Evolutionary conservation across 2,888 invertebrate species (phyloP).

Genomic region (Omphaloscelis lunosa): DNA sequence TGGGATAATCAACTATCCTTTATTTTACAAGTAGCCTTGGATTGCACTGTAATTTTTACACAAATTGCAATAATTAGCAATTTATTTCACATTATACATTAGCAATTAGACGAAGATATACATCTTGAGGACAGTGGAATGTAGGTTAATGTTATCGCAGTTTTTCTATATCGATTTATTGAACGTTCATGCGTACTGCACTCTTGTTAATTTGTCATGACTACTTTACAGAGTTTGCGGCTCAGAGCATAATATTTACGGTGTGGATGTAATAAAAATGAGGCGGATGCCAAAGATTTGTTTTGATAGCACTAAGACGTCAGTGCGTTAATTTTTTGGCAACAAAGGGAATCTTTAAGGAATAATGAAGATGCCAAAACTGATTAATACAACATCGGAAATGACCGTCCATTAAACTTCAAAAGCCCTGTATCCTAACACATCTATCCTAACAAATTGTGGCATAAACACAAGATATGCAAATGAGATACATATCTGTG

Average conservation of each 20-base stretch:
- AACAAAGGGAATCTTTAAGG: slow-evolving; percentile 6
- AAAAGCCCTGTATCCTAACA: slow-evolving; percentile 45
- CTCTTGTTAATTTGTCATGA: not conserved
- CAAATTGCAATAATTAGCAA: slow-evolving; percentile 39
- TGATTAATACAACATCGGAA: slow-evolving; percentile 14
- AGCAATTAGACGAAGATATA: slow-evolving; percentile 39
- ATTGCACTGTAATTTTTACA: slow-evolving; percentile 29
- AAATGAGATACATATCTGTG: slow-evolving; percentile 12
- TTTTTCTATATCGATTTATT: slow-evolving; percentile 25
- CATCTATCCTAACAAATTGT: slow-evolving; percentile 19
- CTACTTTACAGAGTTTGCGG: slow-evolving; percentile 13
- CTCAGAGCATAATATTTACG: slow-evolving; percentile 56
- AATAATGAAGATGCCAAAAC: slow-evolving; percentile 36
- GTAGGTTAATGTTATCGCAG: not conserved
- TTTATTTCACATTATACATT: slow-evolving; percentile 45
- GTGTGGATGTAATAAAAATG: slow-evolving; percentile 45
- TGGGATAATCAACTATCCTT: slow-evolving; percentile 66
- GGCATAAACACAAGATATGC: slow-evolving; percentile 37
- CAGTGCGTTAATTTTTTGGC: slow-evolving; percentile 10
- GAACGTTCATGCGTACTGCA: not conserved
- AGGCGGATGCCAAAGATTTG: slow-evolving; percentile 38
- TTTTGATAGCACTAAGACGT: slow-evolving; percentile 35
- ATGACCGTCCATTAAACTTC: slow-evolving; percentile 42
- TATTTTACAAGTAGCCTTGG: slow-evolving; percentile 67
- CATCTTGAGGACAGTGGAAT: slow-evolving; percentile 20